Evolutionary conservation across 2,113 vertebrate species (phyloP), one percentile per base, ranked within the genome.

Genomic region (Notarius quadriscutis): DNA sequence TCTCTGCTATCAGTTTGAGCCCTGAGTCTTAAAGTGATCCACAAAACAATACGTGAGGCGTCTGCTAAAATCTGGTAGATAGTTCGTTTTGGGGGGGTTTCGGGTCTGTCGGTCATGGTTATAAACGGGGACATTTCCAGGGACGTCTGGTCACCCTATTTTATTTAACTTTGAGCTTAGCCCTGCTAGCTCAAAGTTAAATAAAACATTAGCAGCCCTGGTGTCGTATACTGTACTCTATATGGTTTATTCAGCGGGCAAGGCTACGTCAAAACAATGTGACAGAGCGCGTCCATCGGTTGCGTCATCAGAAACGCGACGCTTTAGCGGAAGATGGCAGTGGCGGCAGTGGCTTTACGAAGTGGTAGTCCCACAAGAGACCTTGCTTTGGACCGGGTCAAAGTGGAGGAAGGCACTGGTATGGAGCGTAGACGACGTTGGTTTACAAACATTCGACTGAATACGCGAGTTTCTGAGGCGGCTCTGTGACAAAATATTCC

Each of bases 391-490:
- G 95, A 96, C 2, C 92, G 94, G 57, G 11, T 75, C 20, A 95
- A 92, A 92, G n/a, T 86, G 0, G 95, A 96, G 83, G 95, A 96
- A 27, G 90, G 93, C 2, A 94, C 95, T 27, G 95, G 95, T 96
- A 80, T 84, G 69, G 81, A 57, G 0, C 60, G 41, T 3, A 60
- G 2, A 62, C 20, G 17, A 7, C n/a, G 10, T 5, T 25, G 55
- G 20, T 2, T 6, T 20, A 1, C 11, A 51, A 2, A 17, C 48
- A 71, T n/a, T n/a, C 4, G 41, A 22, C 57, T 5, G 48, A 34
- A 1, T 25, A 22, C 7, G 3, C 5, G 14, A 8, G 53, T 86
- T 60, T 87, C 8, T 63, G 63, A 62, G 6, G 50, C 51, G 15
- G n/a, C 25, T 84, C 14, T 5, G 6, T 5, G 51, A 7, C 6